phyloP scores from a whole-genome alignment of 2,797 vertebrate genomes.

The Alca torda region DNA sequence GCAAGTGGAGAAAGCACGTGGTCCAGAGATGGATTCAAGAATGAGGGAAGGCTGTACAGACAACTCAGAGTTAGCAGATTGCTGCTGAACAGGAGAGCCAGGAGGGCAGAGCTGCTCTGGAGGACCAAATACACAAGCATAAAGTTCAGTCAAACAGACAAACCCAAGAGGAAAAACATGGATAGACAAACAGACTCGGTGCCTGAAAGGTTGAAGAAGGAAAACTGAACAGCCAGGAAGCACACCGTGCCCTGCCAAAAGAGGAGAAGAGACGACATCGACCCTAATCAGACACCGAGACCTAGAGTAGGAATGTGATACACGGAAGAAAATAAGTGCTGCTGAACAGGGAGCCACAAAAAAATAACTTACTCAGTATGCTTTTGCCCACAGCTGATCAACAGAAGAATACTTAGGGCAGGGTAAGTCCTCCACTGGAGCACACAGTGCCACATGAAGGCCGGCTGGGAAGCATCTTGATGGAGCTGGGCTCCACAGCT shows the following conservation, averaged over 20 bases:
- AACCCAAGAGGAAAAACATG: neutral
- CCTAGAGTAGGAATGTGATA: neutral
- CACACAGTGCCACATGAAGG: neutral
- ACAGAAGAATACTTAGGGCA: neutral
- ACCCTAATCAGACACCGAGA: neutral
- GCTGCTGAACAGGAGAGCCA: neutral
- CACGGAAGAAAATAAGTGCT: neutral
- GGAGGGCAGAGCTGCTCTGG: neutral
- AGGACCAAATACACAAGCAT: neutral
- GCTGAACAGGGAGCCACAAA: neutral
- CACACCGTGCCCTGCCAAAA: neutral
- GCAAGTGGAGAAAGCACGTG: neutral
- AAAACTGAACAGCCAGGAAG: neutral
- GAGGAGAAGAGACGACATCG: neutral
- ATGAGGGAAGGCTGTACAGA: neutral
- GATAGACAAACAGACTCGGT: neutral
- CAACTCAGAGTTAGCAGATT: neutral
- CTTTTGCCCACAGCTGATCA: neutral
- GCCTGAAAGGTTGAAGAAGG: neutral
- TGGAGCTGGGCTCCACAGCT: neutral
- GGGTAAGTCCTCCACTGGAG: neutral
- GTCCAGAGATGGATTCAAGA: neutral
- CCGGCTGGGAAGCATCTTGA: fast-evolving
- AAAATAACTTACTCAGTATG: neutral
- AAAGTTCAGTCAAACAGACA: neutral